phyloP scores from a whole-genome alignment of 2,113 vertebrate species.

The Rostratula benghalensis region DNA sequence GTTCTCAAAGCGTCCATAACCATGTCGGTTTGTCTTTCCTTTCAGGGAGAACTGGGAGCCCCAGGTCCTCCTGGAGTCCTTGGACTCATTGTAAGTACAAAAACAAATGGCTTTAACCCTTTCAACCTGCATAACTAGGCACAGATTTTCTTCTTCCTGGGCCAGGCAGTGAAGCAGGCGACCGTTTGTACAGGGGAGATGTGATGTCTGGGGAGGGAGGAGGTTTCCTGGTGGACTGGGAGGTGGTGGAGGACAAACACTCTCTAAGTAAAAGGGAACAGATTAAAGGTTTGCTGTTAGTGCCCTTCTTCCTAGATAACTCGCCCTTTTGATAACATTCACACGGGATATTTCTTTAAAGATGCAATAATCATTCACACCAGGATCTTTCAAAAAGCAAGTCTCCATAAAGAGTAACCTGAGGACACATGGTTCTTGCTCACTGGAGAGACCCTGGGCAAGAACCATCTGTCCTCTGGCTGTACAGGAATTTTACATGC shows the following conservation, averaged over 20 bases:
- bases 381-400: not conserved
- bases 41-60: constrained; percentile 90
- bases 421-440: not conserved
- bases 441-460: not conserved
- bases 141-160: constrained; percentile 9
- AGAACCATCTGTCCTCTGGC: not conserved
- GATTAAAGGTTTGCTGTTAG: not conserved
- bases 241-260: not conserved
- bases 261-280: not conserved
- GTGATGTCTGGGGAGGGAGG: not conserved
- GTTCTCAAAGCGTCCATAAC: constrained; percentile 61
- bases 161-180: not conserved
- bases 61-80: constrained; percentile 93
- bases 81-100: constrained; percentile 94
- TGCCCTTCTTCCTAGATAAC: not conserved
- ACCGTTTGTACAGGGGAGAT: not conserved
- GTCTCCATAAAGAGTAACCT: not conserved
- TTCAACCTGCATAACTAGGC: not conserved
- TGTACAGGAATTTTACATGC: not conserved
- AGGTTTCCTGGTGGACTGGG: not conserved
- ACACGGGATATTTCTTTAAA: not conserved
- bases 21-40: constrained; percentile 69
- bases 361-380: not conserved
- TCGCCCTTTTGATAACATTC: not conserved
- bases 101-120: constrained; percentile 28